Conservation (phyloP, 23 tunicate species). For the Corella eumyota region DNA sequence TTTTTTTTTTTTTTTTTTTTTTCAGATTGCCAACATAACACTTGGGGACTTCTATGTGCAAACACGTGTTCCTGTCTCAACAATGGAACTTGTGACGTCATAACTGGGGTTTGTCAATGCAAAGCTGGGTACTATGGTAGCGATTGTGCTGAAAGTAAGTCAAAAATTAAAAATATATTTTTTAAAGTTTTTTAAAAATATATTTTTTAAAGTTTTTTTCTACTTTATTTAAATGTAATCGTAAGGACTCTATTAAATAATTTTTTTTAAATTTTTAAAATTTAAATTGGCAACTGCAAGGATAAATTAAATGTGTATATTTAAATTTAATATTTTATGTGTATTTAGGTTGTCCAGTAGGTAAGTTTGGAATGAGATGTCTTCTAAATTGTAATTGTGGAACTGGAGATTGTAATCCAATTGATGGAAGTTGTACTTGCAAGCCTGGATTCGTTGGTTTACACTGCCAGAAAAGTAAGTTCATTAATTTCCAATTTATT, state of each 20-base stretch:
- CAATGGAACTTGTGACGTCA: slow-evolving; percentile 65
- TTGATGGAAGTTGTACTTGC: slow-evolving; percentile 72
- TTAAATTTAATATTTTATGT: too few species aligned
- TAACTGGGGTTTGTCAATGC: slow-evolving; percentile 82
- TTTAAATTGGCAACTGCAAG: too few species aligned
- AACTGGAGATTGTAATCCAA: slow-evolving; percentile 65
- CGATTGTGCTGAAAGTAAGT: slow-evolving; percentile 63
- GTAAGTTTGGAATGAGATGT: slow-evolving; percentile 65
- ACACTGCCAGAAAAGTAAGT: slow-evolving; percentile 90
- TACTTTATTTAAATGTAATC: too few species aligned
- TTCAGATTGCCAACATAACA: slow-evolving; percentile 69
- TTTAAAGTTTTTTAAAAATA: too few species aligned
- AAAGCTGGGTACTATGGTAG: slow-evolving; percentile 70
- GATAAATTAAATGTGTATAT: too few species aligned
- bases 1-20: not conserved
- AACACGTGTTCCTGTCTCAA: slow-evolving; percentile 60
- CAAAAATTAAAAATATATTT: not conserved
- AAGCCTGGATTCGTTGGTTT: slow-evolving; percentile 82
- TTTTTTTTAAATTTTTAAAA: too few species aligned
- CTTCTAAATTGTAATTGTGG: slow-evolving; percentile 84
- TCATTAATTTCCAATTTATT: too few species aligned
- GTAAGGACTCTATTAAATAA: too few species aligned
- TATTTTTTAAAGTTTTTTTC: too few species aligned
- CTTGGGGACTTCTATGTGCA: slow-evolving; percentile 68
- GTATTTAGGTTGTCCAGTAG: slow-evolving; percentile 33